Conservation (phyloP, 1,140 invertebrate species). For the Dendroctonus valens region DNA sequence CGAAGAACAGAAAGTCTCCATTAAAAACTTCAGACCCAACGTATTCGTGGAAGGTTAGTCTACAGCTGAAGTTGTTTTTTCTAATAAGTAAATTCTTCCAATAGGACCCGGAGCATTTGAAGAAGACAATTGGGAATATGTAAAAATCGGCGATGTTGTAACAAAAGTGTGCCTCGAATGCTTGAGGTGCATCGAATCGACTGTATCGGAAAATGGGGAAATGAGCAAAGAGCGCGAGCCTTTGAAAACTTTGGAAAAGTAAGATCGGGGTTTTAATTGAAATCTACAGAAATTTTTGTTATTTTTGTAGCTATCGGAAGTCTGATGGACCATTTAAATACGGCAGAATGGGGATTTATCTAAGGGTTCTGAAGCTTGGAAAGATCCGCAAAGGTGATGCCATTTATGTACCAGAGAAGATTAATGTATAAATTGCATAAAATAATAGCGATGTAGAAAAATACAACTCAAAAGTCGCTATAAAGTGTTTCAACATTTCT, state of each 20-base stretch:
- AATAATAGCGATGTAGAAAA: too few species aligned
- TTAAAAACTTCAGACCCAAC: constrained; percentile 54
- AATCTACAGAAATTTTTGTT: background rate
- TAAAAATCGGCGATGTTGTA: constrained; percentile 60
- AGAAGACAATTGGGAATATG: constrained; percentile 68
- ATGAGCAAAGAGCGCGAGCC: constrained; percentile 53
- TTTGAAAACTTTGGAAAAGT: constrained; percentile 55
- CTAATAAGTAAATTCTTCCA: background rate
- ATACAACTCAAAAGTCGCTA: background rate
- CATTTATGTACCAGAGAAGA: constrained; percentile 35
- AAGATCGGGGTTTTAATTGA: constrained; percentile 21
- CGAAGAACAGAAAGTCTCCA: constrained; percentile 51
- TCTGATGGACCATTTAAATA: constrained; percentile 32
- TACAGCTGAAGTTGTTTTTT: background rate
- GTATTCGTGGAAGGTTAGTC: constrained; percentile 60
- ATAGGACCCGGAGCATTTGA: constrained; percentile 55
- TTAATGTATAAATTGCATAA: too few species aligned
- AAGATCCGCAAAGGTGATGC: constrained; percentile 39
- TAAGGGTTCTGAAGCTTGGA: constrained; percentile 39
- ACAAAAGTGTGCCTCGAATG: constrained; percentile 60
- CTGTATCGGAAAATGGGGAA: constrained; percentile 55
- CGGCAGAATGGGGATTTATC: constrained; percentile 40
- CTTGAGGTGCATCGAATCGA: constrained; percentile 60
- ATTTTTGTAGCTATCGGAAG: constrained; percentile 41
- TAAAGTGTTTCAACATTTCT: background rate